Base-by-base conservation (phyloP, 1,140 invertebrate species). In the Drosophila carrolli region DNA sequence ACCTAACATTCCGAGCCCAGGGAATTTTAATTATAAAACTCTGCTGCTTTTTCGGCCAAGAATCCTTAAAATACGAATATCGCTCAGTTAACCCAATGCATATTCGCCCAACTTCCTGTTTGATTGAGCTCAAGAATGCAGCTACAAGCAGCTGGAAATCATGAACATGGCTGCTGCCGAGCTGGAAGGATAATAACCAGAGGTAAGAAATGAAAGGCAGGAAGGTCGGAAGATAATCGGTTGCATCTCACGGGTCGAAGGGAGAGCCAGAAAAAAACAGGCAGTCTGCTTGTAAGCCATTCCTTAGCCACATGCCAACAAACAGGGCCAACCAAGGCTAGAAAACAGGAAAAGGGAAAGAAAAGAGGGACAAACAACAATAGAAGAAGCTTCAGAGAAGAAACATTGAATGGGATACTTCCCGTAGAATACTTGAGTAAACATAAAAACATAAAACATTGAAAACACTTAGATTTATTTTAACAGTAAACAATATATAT, bases 11-110 rank as follows among this genome's bases (percentile, higher is more conserved):
- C 32, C 27, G 10, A 27, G 37, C 27, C 27, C 19, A 19, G 51
- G 40, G 41, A 61, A 47, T 73, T 73, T 72, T 73, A 73, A 73
- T 73, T 71, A 71, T 58, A 57, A 62, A 57, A 41, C 44, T 19
- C 29, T 27, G 8, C 53, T 27, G 43, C 29, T 27, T 58, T 57
- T 68, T 48, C 23, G 27, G n/a, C 32, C n/a, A 23, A 40, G 41
- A 23, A 67, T 40, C 7, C 27, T 23, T 27, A 40, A 37, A 50
- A 71, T 41, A 55, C 19, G 23, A 40, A 29, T 55, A 47, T 40
- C 14, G n/a, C 41, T 29, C 43, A 57, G 35, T 48, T 71, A 71
- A 57, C 70, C 46, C 67, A 50, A 71, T 70, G 67, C 44, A 35
- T 29, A 38, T 32, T 40, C 63, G 44, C 35, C 37, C 37, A 14